Evolutionary conservation across 2,113 vertebrate genomes (phyloP), one percentile per base, ranked within the genome.

Genomic region (Mirounga angustirostris): DNA sequence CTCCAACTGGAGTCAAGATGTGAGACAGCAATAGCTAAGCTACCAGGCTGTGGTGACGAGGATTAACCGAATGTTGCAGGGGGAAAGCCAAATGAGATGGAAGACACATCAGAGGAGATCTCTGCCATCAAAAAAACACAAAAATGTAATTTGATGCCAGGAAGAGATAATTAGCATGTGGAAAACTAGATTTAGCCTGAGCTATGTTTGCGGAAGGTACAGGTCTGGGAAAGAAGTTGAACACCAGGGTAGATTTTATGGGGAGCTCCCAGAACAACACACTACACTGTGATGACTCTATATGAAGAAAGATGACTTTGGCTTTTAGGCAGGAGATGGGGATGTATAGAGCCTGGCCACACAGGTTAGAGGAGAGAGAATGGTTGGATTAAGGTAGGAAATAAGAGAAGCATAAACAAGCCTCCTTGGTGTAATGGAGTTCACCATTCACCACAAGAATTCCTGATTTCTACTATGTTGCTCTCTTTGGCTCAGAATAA

Each of bases 1-100:
- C 56, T 93, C 56, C 52, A 86, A 8, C 33, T 91, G 58, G 74
- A 95, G 80, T 92, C 83, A 92, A 92, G 88, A 92, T 85, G 28
- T 96, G 59, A 89, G 82, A 18, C 30, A 86, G 81, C 10, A 81
- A 65, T 40, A 84, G 46, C 74, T 92, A 81, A 89, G 40, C 54
- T 54, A 86, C 76, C 30, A 83, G 24, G 21, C 43, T 16, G 0
- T 46, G 87, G 56, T 80, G 33, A 65, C 28, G 30, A 82, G 46
- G 36, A 87, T 92, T 46, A 50, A 83, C 50, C 19, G 19, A 82
- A 61, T 59, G 24, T 74, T 43, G 28, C 58, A 59, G 78, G 3
- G 40, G 10, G 90, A 91, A 74, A 93, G 84, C 67, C 43, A 85
- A 61, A 73, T 19, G 28, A 73, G 21, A 22, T 22, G 43, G 54